Base-by-base conservation (phyloP, 2,888 invertebrate genomes). In the Electrophaes corylata region DNA sequence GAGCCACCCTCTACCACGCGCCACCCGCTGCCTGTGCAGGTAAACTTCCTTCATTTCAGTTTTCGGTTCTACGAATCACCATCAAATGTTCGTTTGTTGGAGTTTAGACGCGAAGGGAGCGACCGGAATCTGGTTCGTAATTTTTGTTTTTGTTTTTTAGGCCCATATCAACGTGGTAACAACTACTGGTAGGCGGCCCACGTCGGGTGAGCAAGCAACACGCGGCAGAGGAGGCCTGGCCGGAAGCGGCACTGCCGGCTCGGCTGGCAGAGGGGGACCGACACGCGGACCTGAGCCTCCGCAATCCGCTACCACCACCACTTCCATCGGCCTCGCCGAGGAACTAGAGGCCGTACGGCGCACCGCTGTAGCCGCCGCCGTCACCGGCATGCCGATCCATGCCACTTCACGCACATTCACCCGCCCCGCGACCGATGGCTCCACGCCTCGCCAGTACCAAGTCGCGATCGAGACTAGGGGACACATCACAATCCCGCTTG, bases 391-490 rank as follows among this genome's bases (percentile, higher is more conserved):
- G 6, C 43, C 52, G 3, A 37, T 43, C 6, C 44, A 31, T 8
- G 46, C 49, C 20, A 49, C 39, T 12, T 41, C 50, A 16, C 18
- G 40, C 11, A 49, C 49, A 5, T 26, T 11, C 49, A 71, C 74
- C 40, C 76, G 75, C 64, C 76, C 78, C 56, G n/a, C 43, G 43
- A 73, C 72, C 62, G 76, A 75, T 76, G 45, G 47, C 49, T 76
- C 82, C 53, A 78, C 79, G 33, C 81, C 84, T 2, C 64, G 79
- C 50, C 79, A 78, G 0, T 84, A 83, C 58, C 85, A 86, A 75
- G 78, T 86, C 60, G 87, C 86, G 64, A 84, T 87, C 62, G 86
- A 83, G 57, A 79, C 84, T 29, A 73, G 82, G 65, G 79, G 85
- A 56, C 84, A 86, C 4, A 75, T 85, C 18, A 78, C 84, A 35